Evolutionary conservation across 2,113 vertebrate species (phyloP).

Genomic region (Pelusios castaneus): DNA sequence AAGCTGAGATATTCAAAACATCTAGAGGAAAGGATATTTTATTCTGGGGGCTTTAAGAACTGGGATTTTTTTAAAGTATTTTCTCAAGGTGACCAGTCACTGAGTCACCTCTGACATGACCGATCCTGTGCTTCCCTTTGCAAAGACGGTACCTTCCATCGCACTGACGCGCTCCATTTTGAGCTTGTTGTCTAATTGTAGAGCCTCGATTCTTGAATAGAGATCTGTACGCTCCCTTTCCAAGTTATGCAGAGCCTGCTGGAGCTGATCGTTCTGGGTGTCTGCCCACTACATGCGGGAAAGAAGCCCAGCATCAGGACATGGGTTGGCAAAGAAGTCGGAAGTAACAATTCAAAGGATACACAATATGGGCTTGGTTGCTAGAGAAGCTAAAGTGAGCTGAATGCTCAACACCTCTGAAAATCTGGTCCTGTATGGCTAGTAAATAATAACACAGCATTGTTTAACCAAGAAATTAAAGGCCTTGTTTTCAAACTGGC

Average conservation of each 20-base stretch:
- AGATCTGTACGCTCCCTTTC: conserved; percentile 69
- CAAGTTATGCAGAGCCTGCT: conserved; percentile 47
- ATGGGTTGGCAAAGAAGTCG: background rate
- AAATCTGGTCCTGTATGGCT: accelerated
- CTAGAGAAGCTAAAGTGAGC: accelerated
- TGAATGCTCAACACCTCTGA: background rate
- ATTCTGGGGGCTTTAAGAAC: accelerated
- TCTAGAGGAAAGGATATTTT: accelerated
- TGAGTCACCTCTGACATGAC: accelerated
- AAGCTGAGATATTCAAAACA: accelerated
- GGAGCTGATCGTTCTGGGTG: conserved; percentile 53
- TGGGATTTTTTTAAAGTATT: accelerated
- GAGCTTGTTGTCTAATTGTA: conserved; percentile 80
- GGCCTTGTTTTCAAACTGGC: accelerated
- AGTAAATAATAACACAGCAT: background rate
- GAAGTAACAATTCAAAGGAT: too few relatives aligned
- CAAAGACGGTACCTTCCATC: conserved; percentile 51
- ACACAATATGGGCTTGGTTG: background rate
- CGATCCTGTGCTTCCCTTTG: accelerated
- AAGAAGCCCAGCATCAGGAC: background rate
- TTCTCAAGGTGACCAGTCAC: accelerated
- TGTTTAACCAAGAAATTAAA: background rate
- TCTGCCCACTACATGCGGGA: conserved; percentile 54
- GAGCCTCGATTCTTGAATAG: conserved; percentile 57
- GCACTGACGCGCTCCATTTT: conserved; percentile 67